A percentile compares a stretch with the other conserved stretches of the same genome.
phyloP scores from a whole-genome alignment of 2,797 vertebrate genomes.

The Myripristis jacobus region DNA sequence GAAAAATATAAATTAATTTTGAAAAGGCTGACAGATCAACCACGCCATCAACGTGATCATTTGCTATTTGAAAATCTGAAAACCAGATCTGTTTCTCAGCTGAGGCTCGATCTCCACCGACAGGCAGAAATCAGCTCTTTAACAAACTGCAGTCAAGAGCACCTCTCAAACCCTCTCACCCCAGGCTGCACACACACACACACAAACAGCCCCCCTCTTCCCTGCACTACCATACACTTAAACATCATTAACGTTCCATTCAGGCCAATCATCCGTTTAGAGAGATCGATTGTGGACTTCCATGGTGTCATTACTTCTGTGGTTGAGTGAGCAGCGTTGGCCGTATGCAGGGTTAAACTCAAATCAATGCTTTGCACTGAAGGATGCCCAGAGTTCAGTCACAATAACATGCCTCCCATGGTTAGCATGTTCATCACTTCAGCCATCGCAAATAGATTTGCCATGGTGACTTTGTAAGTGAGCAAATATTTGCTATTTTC shows the following conservation, averaged over 20 bases:
- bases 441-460: not conserved
- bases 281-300: conserved; percentile 70
- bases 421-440: conserved; percentile 22
- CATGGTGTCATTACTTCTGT: conserved; percentile 52
- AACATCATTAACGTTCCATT: conserved; percentile 74
- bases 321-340: conserved; percentile 39
- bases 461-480: conserved; percentile 5
- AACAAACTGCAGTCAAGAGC: not conserved
- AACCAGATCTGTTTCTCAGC: not conserved
- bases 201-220: conserved; percentile 7
- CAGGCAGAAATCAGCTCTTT: not conserved
- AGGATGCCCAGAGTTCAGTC: conserved; percentile 53
- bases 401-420: conserved; percentile 44
- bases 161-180: not conserved
- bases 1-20: not conserved
- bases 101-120: not conserved
- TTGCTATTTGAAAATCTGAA: conserved; percentile 8
- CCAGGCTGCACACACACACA: conserved; percentile 10
- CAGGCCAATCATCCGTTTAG: conserved; percentile 72
- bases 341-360: conserved; percentile 69
- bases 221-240: conserved; percentile 51
- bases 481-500: conserved; percentile 11
- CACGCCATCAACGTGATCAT: conserved; percentile 19
- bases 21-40: conserved; percentile 19
- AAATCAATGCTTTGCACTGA: conserved; percentile 76